Evolutionary conservation across 1,140 invertebrate genomes (phyloP), one percentile per base, ranked within the genome.

Genomic region (Cydia fagiglandana): DNA sequence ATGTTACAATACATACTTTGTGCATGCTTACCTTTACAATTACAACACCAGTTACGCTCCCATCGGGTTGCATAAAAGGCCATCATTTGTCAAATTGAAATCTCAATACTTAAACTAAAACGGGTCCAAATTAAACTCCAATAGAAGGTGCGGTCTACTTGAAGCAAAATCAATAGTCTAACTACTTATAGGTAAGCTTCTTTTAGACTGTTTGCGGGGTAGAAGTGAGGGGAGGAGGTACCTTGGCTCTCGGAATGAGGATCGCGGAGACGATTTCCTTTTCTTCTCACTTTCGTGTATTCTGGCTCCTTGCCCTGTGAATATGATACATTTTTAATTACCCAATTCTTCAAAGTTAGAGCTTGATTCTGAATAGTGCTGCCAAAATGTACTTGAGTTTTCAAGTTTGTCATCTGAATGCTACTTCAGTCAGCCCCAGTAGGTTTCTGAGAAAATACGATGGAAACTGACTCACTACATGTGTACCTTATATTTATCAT

Each of bases 191-290:
- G 78, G 82, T 88, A 91, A 88, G 88, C 88, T 86, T 75, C 79
- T 77, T 85, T 80, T 41, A 77, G n/a, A 64, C 74, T 45, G 13
- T 73, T 28, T 64, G 50, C 9, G 34, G 53, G 17, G 9, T 64
- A 7, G 12, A 34, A 75, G 75, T 77, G 38, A 24, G 64, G 64
- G 73, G 10, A 73, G 28, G 79, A 79, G 75, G 81, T 94, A 96
- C 96, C 96, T 96, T 96, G 96, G 86, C 96, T 96, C 88, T 96
- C 96, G 1, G 96, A 96, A 89, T 96, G 96, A 2, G 96, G 96
- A 89, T 96, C 96, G 77, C 96, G 93, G 50, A 96, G 93, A 83
- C 95, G 94, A 76, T 94, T 95, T 75, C 95, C 95, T 95, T 96
- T 96, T 95, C 96, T 95, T 84, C 96, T 92, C 15, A 96, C 96